These are phyloP conservation scores for Timandra comae DNA, from an alignment of 2,888 invertebrate species.

Conservation along the genomic window DNA sequence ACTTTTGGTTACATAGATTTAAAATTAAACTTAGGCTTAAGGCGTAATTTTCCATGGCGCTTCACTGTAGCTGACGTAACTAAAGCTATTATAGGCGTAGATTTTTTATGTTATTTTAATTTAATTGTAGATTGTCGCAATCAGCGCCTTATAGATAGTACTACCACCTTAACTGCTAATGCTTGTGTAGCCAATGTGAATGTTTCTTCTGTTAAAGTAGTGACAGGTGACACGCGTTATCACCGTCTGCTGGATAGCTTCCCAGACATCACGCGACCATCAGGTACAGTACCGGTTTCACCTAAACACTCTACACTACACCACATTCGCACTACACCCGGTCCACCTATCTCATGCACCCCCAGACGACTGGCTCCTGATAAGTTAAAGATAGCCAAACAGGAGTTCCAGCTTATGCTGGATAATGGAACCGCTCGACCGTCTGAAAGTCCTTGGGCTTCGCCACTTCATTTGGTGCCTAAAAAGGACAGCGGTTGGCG, in stretches of 20 bases:
- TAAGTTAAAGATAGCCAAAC: slow-evolving; percentile 25
- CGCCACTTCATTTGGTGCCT: slow-evolving; percentile 34
- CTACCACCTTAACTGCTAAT: slow-evolving; percentile 4
- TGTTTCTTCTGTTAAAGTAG: slow-evolving; percentile 13
- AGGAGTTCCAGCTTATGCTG: slow-evolving; percentile 30
- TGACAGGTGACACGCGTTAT: slow-evolving; percentile 6
- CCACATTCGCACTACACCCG: slow-evolving; percentile 24
- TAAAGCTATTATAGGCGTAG: slow-evolving; percentile 27
- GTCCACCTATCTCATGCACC: slow-evolving; percentile 22
- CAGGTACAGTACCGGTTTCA: slow-evolving; percentile 8
- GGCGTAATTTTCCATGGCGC: slow-evolving; percentile 22
- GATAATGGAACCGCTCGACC: slow-evolving; percentile 15
- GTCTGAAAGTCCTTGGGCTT: slow-evolving; percentile 28
- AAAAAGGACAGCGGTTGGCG: slow-evolving; percentile 36
- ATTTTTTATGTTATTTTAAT: slow-evolving; percentile 18
- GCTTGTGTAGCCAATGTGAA: slow-evolving; percentile 2
- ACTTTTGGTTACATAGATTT: slow-evolving; percentile 21
- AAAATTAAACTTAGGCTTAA: slow-evolving; percentile 21
- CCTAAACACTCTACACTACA: slow-evolving; percentile 17
- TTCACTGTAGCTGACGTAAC: slow-evolving; percentile 27
- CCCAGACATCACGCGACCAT: slow-evolving; percentile 14
- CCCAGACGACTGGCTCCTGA: slow-evolving; percentile 33
- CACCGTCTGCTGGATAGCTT: slow-evolving; percentile 9
- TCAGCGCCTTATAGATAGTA: slow-evolving; percentile 9
- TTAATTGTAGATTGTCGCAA: slow-evolving; percentile 9